phyloP scores from a whole-genome alignment of 2,113 vertebrate genomes.

The Pluvianellus socialis region DNA sequence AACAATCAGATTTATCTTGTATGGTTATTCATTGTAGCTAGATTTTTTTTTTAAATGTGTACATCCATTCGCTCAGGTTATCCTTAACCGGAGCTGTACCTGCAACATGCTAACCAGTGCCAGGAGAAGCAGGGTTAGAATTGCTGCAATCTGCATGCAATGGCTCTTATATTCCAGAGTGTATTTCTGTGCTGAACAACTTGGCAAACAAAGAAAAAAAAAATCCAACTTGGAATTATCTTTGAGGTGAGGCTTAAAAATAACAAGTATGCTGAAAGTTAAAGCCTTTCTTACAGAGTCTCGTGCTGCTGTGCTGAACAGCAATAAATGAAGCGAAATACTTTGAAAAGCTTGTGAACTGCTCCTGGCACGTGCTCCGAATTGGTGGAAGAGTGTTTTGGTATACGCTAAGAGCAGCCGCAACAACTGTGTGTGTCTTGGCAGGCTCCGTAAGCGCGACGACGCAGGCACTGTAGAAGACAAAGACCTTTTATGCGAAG shows the following conservation, averaged over 20 bases:
- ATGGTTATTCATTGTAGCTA: background rate
- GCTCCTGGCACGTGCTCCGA: background rate
- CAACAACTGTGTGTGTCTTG: fast-evolving
- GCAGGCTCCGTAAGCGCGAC: background rate
- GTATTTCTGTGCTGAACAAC: background rate
- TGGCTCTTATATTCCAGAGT: fast-evolving
- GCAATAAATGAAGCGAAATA: background rate
- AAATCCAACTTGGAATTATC: background rate
- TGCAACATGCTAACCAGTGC: background rate
- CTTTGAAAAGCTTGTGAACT: background rate
- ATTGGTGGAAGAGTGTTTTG: fast-evolving
- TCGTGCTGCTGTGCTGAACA: background rate
- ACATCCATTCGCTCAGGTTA: fast-evolving
- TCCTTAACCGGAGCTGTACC: background rate
- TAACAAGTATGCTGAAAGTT: no score
- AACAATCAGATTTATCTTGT: background rate
- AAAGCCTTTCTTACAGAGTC: background rate
- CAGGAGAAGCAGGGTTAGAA: background rate
- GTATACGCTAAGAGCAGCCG: no score
- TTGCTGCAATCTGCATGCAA: fast-evolving
- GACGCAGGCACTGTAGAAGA: fast-evolving
- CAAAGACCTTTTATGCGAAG: background rate
- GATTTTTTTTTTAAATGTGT: background rate
- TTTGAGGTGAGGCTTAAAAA: background rate
- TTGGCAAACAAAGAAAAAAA: background rate